Base-by-base conservation (phyloP, 2,888 invertebrate genomes). In the Drosophila helvetica region DNA sequence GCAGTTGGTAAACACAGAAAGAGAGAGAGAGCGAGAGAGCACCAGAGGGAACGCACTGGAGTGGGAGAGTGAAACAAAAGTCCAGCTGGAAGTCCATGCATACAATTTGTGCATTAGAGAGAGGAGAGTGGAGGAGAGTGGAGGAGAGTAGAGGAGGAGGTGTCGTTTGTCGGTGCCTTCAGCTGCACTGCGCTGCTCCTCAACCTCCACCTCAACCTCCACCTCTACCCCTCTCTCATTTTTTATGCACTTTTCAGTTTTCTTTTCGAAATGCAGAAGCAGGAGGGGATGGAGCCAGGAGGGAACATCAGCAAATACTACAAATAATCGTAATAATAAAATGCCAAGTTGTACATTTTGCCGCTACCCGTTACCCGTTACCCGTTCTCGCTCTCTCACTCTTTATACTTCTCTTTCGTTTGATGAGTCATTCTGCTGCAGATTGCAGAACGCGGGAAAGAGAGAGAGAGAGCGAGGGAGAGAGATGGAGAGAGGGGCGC, bases 271-370 rank as follows among this genome's bases (percentile, higher is more conserved):
- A 71, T 78, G 85, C 74, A 80, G 60, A 67, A 76, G 68, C 60
- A 69, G 72, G 74, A 80, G 61, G 8, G 1, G 8, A 8, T 7
- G 27, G 27, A 27, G 33, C 33, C 12, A 15, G 10, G 9, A 38
- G n/a, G n/a, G 66, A 66, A 68, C 66, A 54, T 57, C 87, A 75
- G 87, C 74, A 85, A 87, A 88, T 83, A 88, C 89, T 88, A 85
- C 85, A 85, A 87, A 85, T 85, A 85, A 85, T 85, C 89, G 87
- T 85, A 85, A 85, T 89, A 87, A 85, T 85, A 85, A 85, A 85
- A 88, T 82, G 86, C 88, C 89, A 88, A 85, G 82, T 85, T 87
- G 79, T 87, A 77, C 83, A 85, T 87, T 84, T 78, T 72, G 71
- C 85, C 25, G 43, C 48, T 54, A 46, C 67, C 47, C 52, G 43